Evolutionary conservation across 2,888 invertebrate genomes (phyloP).

Genomic region (Zygothrica quintamaculata): DNA sequence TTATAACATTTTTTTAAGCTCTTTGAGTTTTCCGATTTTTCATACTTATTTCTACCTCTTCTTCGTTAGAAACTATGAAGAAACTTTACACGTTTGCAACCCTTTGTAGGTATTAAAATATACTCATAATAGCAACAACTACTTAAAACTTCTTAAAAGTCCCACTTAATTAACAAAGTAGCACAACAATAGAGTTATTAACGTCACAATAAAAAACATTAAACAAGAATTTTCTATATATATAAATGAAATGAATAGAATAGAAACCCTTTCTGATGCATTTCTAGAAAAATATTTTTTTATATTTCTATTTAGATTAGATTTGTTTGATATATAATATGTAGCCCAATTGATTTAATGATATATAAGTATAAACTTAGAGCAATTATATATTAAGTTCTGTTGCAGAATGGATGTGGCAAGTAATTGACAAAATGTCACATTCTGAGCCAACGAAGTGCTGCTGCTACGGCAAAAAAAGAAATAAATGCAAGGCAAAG

Average conservation of each 20-base stretch:
- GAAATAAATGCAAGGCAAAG: constrained; percentile 8
- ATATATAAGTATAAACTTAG: background rate
- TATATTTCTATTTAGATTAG: no score
- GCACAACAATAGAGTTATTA: background rate
- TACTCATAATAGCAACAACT: constrained; percentile 18
- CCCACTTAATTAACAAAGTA: constrained; percentile 31
- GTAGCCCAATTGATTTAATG: no score
- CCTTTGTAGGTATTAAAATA: constrained; percentile 52
- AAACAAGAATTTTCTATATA: no score
- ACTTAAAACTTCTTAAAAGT: constrained; percentile 20
- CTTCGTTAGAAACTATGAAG: background rate
- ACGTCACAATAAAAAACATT: background rate
- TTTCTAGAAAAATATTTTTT: no score
- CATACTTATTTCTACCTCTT: background rate
- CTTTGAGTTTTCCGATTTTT: constrained; percentile 24
- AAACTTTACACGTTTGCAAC: background rate
- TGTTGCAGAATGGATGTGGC: background rate
- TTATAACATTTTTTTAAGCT: constrained; percentile 27
- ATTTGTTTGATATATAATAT: no score
- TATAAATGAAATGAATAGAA: no score
- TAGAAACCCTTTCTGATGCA: no score
- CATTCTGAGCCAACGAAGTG: background rate
- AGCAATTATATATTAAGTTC: constrained; percentile 1
- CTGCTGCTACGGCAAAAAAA: no score
- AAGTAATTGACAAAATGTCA: background rate